These are phyloP conservation scores for Callimorpha dominula DNA, from an alignment of 2,888 invertebrate species.

Conservation along the genomic window DNA sequence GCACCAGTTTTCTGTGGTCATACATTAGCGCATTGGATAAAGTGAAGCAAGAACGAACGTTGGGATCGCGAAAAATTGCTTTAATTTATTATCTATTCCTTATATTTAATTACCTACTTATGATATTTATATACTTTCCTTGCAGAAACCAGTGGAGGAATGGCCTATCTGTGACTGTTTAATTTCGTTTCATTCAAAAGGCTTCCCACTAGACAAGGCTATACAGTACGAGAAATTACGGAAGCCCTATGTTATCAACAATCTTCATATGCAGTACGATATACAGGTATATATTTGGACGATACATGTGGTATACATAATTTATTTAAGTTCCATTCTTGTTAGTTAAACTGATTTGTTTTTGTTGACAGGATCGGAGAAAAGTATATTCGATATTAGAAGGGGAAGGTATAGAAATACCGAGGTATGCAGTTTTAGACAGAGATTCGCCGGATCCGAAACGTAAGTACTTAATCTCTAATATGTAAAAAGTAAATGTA, in stretches of 20 bases:
- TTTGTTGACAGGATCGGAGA: slow-evolving; percentile 90
- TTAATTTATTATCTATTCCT: slow-evolving; percentile 25
- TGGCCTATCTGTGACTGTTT: slow-evolving; percentile 99
- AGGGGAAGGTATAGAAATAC: slow-evolving; percentile 98
- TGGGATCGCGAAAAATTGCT: slow-evolving; percentile 25
- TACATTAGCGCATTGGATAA: slow-evolving; percentile 34
- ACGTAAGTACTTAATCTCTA: slow-evolving; percentile 86
- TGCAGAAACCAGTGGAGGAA: slow-evolving; percentile 96
- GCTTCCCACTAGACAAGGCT: slow-evolving; percentile 99
- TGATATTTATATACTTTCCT: slow-evolving; percentile 34
- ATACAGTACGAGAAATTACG: slow-evolving; percentile 97
- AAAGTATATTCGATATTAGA: slow-evolving; percentile 98
- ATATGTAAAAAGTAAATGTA: not conserved
- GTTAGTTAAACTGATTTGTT: slow-evolving; percentile 29
- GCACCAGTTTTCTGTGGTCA: slow-evolving; percentile 32
- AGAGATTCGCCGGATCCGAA: slow-evolving; percentile 97
- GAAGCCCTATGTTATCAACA: slow-evolving; percentile 98
- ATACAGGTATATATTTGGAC: slow-evolving; percentile 90
- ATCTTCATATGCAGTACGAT: slow-evolving; percentile 99
- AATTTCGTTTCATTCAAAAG: slow-evolving; percentile 99
- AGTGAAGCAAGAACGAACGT: slow-evolving; percentile 31
- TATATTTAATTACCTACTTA: slow-evolving; percentile 13
- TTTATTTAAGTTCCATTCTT: slow-evolving; percentile 26
- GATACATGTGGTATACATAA: slow-evolving; percentile 6
- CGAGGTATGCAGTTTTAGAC: slow-evolving; percentile 98